Percentiles rank a stretch among this genome's conserved stretches.
Conservation (phyloP, 2,113 vertebrate species). For the Onychostoma macrolepis region DNA sequence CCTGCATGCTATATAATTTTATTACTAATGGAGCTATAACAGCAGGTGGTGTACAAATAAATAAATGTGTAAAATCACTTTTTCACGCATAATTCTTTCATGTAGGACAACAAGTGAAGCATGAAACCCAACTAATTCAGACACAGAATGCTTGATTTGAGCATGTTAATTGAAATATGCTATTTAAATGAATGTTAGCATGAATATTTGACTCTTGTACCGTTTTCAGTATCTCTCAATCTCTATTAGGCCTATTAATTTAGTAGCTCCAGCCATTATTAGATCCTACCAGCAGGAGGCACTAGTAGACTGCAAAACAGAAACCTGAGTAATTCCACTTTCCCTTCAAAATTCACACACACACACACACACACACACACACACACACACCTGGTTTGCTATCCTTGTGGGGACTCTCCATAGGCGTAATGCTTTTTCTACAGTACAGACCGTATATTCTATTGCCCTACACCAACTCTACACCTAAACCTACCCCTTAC, state of each 20-base stretch:
- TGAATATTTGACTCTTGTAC: background rate
- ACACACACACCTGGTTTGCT: too few relatives aligned
- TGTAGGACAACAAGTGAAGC: background rate
- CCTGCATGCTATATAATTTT: background rate
- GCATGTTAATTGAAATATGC: background rate
- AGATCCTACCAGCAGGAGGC: conserved; percentile 29
- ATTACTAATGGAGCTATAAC: background rate
- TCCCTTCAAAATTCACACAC: background rate
- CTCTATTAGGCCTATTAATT: background rate
- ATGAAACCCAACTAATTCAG: background rate
- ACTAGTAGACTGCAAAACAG: background rate
- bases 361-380: too few relatives aligned
- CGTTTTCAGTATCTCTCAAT: background rate
- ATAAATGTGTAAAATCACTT: background rate
- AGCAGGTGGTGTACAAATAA: conserved; percentile 33
- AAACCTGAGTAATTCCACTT: background rate
- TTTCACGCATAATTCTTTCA: fast-evolving
- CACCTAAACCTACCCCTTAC: too few relatives aligned
- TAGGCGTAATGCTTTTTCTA: too few relatives aligned
- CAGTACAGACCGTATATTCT: too few relatives aligned
- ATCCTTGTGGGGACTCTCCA: too few relatives aligned
- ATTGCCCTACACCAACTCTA: too few relatives aligned
- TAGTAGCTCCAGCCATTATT: background rate
- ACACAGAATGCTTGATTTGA: background rate
- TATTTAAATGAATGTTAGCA: background rate